Percentiles rank a stretch among this genome's conserved stretches.
Conservation (phyloP, 2,797 vertebrate genomes). For the Nasua narica region DNA sequence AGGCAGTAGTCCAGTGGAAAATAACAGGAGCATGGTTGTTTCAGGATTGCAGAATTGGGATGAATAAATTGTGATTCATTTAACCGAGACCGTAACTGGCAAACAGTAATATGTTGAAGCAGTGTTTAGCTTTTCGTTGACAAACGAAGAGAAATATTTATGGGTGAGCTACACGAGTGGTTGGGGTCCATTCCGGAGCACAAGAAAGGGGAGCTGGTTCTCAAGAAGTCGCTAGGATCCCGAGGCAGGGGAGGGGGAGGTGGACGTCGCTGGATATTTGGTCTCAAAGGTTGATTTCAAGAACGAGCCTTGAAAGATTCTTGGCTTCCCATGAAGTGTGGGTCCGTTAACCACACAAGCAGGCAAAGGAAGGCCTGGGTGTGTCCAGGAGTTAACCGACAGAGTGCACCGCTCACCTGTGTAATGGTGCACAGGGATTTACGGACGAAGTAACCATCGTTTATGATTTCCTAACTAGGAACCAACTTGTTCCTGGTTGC, state of each 20-base stretch:
- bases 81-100: neutral
- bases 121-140: neutral
- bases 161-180: neutral
- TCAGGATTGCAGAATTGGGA: neutral
- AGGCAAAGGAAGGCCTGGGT: neutral
- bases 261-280: neutral
- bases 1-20: neutral
- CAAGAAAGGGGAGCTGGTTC: neutral
- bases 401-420: neutral
- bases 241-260: neutral
- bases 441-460: neutral
- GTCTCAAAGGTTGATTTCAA: neutral
- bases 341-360: neutral
- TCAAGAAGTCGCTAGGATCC: neutral
- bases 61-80: neutral
- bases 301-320: neutral
- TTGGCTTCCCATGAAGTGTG: neutral
- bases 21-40: neutral
- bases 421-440: neutral
- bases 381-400: neutral
- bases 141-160: neutral
- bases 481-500: constrained; percentile 85
- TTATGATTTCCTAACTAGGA: constrained; percentile 73
- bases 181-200: neutral
- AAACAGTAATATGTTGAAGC: neutral